Evolutionary conservation across 2,888 invertebrate species (phyloP).

Genomic region (Serripes groenlandicus): DNA sequence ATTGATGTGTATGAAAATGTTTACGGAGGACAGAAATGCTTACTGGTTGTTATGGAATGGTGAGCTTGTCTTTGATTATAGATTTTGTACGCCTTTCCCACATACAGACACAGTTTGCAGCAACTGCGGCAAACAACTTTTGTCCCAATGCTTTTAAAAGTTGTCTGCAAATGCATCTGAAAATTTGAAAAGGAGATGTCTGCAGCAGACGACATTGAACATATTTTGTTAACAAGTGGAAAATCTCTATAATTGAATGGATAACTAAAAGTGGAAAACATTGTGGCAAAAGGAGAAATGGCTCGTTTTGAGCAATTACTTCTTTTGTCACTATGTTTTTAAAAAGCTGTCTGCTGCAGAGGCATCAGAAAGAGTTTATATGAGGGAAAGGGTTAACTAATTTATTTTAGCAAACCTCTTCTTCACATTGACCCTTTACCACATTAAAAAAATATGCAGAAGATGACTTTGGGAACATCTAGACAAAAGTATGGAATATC

Average conservation of each 20-base stretch:
- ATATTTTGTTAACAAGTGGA: neutral
- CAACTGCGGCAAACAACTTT: no score
- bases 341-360: no score
- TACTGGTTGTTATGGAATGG: conserved; percentile 99
- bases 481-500: no score
- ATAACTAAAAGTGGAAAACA: neutral
- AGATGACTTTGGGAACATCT: no score
- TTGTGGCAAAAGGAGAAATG: conserved; percentile 1
- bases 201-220: neutral
- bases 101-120: neutral
- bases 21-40: conserved; percentile 93
- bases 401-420: no score
- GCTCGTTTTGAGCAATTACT: neutral
- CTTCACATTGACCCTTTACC: no score
- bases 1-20: conserved; percentile 98
- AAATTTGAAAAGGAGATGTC: neutral
- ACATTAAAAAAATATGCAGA: no score
- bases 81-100: neutral
- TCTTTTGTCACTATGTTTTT: conserved; percentile 2
- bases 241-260: no score
- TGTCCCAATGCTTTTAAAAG: no score
- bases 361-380: no score
- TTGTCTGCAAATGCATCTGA: neutral
- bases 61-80: no score
- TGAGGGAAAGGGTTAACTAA: no score